These are phyloP conservation scores for Platysteira castanea DNA, from an alignment of 2,113 vertebrate genomes.

Conservation along the genomic window DNA sequence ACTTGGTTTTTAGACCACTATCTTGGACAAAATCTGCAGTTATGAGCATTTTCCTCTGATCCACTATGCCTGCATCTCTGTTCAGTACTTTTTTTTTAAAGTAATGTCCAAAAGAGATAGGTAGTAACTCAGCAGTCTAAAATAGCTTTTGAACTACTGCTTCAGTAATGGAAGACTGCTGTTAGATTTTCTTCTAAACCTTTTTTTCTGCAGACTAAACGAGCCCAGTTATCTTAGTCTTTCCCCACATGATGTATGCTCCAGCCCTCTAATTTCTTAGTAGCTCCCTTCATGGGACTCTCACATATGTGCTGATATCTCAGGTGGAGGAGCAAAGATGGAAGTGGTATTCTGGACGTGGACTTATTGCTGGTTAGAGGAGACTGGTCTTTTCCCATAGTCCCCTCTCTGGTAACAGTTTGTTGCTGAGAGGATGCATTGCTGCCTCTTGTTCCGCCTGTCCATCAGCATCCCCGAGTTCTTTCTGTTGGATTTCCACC, in stretches of 20 bases:
- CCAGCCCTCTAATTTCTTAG: neutral
- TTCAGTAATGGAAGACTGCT: neutral
- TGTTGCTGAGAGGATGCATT: neutral
- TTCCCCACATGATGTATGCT: neutral
- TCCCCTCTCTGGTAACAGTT: neutral
- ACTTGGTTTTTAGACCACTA: neutral
- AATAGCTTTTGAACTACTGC: neutral
- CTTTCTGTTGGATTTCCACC: neutral
- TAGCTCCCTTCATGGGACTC: accelerated
- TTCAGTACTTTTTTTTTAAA: neutral
- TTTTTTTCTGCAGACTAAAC: neutral
- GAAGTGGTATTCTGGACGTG: neutral
- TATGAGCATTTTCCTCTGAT: neutral
- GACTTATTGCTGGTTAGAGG: neutral
- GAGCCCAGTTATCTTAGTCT: neutral
- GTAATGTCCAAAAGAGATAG: neutral
- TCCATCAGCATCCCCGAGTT: neutral
- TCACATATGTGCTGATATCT: accelerated
- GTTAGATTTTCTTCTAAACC: neutral
- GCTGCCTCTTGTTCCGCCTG: neutral
- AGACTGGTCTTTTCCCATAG: neutral
- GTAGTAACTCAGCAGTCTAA: neutral
- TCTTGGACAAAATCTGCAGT: neutral
- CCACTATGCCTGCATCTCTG: neutral
- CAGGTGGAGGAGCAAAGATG: neutral